Conservation (phyloP, 2,888 invertebrate genomes). For the Dugesia japonica region DNA sequence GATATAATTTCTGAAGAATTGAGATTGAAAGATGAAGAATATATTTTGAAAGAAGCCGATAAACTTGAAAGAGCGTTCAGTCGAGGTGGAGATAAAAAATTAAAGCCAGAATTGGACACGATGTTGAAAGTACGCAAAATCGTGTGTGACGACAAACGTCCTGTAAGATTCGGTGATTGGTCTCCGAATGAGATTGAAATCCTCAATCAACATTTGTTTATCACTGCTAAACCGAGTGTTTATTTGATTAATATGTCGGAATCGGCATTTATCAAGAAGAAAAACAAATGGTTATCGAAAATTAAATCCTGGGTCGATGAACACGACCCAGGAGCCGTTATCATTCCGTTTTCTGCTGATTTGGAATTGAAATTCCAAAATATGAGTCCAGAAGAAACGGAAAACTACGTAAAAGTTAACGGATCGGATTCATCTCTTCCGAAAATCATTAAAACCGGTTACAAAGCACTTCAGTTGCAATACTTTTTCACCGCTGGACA, state of each 20-base stretch:
- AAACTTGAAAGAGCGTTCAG: conserved; percentile 61
- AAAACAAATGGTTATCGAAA: conserved; percentile 88
- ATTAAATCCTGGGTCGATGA: conserved; percentile 97
- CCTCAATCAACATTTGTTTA: conserved; percentile 80
- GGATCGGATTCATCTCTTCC: conserved; percentile 56
- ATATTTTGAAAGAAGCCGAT: conserved; percentile 64
- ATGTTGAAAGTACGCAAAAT: conserved; percentile 60
- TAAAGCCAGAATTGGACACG: conserved; percentile 85
- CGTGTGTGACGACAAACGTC: conserved; percentile 73
- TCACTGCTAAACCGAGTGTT: conserved; percentile 89
- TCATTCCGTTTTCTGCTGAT: conserved; percentile 90
- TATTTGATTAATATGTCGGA: conserved; percentile 91
- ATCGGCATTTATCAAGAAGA: conserved; percentile 91
- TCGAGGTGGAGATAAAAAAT: conserved; percentile 76
- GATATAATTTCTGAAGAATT: conserved; percentile 89
- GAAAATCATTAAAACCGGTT: conserved; percentile 89
- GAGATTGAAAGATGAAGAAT: conserved; percentile 78
- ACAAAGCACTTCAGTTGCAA: conserved; percentile 79
- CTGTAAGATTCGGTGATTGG: conserved; percentile 56
- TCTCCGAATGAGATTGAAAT: conserved; percentile 57
- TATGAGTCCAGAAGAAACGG: conserved; percentile 54
- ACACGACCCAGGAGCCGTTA: conserved; percentile 75
- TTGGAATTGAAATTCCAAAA: conserved; percentile 72
- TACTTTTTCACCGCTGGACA: conserved; percentile 94
- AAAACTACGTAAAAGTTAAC: conserved; percentile 7